Percentiles rank a stretch among this genome's conserved stretches.
Evolutionary conservation across 2,797 vertebrate genomes (phyloP).

Genomic region (Sternotherus odoratus): DNA sequence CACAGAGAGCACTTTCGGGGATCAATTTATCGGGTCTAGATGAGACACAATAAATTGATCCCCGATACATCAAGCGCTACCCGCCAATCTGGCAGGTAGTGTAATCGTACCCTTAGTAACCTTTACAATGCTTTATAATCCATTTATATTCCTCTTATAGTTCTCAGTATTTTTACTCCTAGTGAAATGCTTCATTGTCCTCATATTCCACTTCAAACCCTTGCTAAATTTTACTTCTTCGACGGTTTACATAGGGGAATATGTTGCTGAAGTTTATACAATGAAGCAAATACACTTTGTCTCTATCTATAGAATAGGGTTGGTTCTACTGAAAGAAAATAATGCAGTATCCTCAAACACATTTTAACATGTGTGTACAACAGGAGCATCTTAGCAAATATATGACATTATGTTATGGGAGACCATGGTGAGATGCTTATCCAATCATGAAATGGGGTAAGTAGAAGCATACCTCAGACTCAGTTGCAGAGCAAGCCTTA

Average conservation of each 20-base stretch:
- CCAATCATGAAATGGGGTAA: background rate
- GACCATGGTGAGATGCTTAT: background rate
- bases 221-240: constrained; percentile 24
- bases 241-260: background rate
- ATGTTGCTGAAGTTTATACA: background rate
- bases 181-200: background rate
- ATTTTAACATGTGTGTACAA: background rate
- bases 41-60: no score
- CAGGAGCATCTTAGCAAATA: background rate
- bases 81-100: no score
- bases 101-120: background rate
- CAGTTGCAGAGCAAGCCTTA: background rate
- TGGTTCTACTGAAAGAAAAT: background rate
- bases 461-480: accelerated
- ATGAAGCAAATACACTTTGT: accelerated
- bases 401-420: background rate
- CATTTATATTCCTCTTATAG: constrained; percentile 14
- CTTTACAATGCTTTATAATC: background rate
- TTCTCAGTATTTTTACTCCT: background rate
- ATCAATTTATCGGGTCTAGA: no score
- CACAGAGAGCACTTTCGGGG: no score
- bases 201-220: background rate
- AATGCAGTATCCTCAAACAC: accelerated
- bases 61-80: no score
- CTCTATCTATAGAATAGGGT: accelerated